These are phyloP conservation scores for Coenonympha glycerion DNA, from an alignment of 2,888 invertebrate genomes.

Conservation along the genomic window DNA sequence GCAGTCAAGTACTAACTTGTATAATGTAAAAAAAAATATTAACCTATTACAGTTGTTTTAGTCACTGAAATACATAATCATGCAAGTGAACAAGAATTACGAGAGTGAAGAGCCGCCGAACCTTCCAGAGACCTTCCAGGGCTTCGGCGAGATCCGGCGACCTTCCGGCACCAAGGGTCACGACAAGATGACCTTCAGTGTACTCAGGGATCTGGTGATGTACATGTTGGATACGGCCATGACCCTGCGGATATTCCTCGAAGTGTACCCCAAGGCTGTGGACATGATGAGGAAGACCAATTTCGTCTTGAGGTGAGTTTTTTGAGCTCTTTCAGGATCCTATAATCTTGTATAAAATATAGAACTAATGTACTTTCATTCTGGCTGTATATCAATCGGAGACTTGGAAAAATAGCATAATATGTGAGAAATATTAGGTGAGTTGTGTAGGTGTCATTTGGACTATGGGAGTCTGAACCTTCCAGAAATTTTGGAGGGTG, in stretches of 20 bases:
- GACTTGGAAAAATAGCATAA: too few relatives aligned
- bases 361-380: too few relatives aligned
- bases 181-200: constrained; percentile 58
- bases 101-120: constrained; percentile 62
- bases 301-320: constrained; percentile 74
- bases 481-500: too few relatives aligned
- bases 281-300: constrained; percentile 74
- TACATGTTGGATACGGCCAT: constrained; percentile 82
- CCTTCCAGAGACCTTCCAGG: constrained; percentile 65
- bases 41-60: constrained; percentile 30
- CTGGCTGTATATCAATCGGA: too few relatives aligned
- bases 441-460: too few relatives aligned
- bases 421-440: too few relatives aligned
- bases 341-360: too few relatives aligned
- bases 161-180: constrained; percentile 41
- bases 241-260: constrained; percentile 81
- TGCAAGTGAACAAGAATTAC: constrained; percentile 70
- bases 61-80: constrained; percentile 70
- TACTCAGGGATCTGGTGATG: constrained; percentile 79
- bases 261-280: constrained; percentile 77
- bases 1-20: neutral
- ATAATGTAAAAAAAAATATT: constrained; percentile 7
- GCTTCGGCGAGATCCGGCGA: constrained; percentile 60
- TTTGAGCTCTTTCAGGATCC: too few relatives aligned
- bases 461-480: too few relatives aligned